Percentiles rank a stretch among this genome's conserved stretches.
Conservation (phyloP, 2,113 vertebrate genomes). For the Rhinolophus sinicus region DNA sequence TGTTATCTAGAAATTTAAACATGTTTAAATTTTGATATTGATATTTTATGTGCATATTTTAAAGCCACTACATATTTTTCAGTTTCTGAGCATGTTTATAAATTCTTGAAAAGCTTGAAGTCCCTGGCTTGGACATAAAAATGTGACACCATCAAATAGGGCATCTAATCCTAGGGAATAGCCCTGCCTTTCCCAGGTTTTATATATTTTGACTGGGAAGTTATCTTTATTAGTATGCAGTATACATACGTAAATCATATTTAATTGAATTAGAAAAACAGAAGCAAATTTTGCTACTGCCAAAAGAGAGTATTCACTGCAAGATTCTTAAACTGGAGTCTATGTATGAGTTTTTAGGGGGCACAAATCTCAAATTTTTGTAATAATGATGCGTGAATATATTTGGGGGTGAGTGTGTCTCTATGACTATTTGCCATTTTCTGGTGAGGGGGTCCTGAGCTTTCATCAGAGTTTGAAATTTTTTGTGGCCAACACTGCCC, state of each 20-base stretch:
- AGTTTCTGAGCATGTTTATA: neutral
- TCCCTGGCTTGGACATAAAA: neutral
- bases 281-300: neutral
- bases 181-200: neutral
- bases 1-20: neutral
- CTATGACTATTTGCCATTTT: conserved; percentile 6
- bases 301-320: neutral
- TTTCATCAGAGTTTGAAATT: neutral
- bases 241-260: neutral
- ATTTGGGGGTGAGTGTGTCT: neutral
- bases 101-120: neutral
- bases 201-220: neutral
- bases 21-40: conserved; percentile 22
- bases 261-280: neutral
- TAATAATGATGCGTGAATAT: neutral
- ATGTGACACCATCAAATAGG: neutral
- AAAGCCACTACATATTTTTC: neutral
- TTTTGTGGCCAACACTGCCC: neutral
- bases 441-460: neutral
- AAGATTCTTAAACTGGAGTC: neutral
- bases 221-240: neutral
- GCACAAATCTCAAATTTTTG: neutral
- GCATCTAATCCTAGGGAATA: neutral
- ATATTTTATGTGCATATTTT: neutral
- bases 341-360: neutral